Evolutionary conservation across 2,797 vertebrate species (phyloP), one percentile per base, ranked within the genome.

Genomic region (Gallinago stenura): DNA sequence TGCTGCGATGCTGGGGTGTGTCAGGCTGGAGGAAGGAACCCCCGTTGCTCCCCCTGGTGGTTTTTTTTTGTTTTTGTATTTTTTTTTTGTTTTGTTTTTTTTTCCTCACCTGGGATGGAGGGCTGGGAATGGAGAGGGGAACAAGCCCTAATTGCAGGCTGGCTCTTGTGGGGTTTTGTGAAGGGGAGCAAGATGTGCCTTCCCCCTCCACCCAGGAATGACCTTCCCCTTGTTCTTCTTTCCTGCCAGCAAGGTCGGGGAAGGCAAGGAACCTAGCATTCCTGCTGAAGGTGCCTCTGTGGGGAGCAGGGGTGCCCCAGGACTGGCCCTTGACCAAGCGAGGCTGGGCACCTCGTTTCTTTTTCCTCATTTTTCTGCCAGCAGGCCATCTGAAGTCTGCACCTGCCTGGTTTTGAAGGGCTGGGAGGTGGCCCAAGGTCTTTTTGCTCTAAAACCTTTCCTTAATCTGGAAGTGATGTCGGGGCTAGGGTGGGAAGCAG

Each of bases 1-100:
- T 81, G 35, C 7, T 2, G 4, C 0, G 1, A 10, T 81, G 35
- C 4, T 2, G 4, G 3, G 3, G 0, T 1, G 16, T 15, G 6
- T 2, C 28, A 15, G 25, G 15, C 22, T 37, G 12, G 4, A 54
- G 12, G 10, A 33, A 7, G 7, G 33, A 46, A 16, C 9, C 4
- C 2, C 10, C 71, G 7, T 20, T 58, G 9, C 10, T 41, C 5
- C 15, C 3, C 1, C 6, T 16, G 15, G 39, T 39, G 39, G 12
- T 13, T 39, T 39, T 39, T 30, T 53, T 37, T 12, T 10, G 37
- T 10, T 37, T 10, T 37, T 37, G 35, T 35, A 3, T 37, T 37
- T 10, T 37, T 37, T 37, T 37, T 11, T 37, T 11, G 10, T 10
- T 5, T 37, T 5, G 37, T 30, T 53, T 37, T 19, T 57, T 65